Base-by-base conservation (phyloP, 2,797 vertebrate species). In the Microcaecilia unicolor region DNA sequence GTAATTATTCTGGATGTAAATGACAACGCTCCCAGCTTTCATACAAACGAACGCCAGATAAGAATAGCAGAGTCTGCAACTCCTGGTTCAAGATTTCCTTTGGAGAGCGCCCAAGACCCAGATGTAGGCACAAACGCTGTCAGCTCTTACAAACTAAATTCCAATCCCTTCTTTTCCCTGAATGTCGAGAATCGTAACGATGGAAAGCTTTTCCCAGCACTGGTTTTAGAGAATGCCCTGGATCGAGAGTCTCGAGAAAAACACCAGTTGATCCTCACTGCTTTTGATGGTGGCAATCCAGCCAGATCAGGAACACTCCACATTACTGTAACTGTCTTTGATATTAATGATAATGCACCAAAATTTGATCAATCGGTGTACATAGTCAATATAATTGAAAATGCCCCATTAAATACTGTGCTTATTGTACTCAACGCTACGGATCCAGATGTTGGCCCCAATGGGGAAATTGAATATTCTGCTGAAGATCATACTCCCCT, bases 291-390 rank as follows among this genome's bases (percentile, higher is more conserved):
- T 22, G 95, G 95, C 3, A 80, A 78, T 46, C 92, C 93, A 9
- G 70, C 84, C 36, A 89, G 66, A 52, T 97, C 90, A 0, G 92
- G 94, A 47, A 92, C 85, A 1, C 86, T 83, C 0, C 80, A 87
- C 9, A 64, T 99, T 46, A 81, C 86, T 3, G 74, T 99, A 41
- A 79, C 69, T 31, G 77, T 98, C 25, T 58, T 93, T 73, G 95
- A 99, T 23, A 70, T 93, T 48, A 99, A 99, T 57, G 95, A 99
- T 68, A 99, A 99, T 1, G 83, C 88, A 0, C 95, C 95, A 4
- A 25, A 76, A 19, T 98, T 97, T 72, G 86, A 85, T 21, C 81
- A 78, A 24, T 47, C 81, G 2, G 78, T 81, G 0, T 88, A 85
- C 31, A 90, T 77, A 44, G 83, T 93, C 8, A 86, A 53, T 17